Base-by-base conservation (phyloP, 2,113 vertebrate species). In the Dryoscopus gambensis region DNA sequence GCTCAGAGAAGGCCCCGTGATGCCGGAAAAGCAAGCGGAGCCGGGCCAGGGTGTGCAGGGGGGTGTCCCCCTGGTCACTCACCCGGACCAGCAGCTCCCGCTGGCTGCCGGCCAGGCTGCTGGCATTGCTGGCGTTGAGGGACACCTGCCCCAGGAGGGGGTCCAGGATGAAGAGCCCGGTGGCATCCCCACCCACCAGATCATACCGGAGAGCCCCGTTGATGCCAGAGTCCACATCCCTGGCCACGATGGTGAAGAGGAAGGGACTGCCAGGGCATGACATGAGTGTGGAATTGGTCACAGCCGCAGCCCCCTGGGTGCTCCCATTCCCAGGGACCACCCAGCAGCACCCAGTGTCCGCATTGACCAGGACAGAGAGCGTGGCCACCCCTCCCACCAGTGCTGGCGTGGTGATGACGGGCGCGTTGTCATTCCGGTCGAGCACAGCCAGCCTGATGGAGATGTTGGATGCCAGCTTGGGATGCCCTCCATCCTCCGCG, bases 351-450 rank as follows among this genome's bases (percentile, higher is more conserved):
- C 99, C 99, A 0, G 98, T 98, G 83, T 98, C 98, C 3, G 76
- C 91, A 11, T 98, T 98, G 40, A 99, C 98, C 13, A 99, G 98
- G 44, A 99, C 90, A 0, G 97, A 98, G 10, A 99, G 85, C 6
- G 65, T 97, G 70, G 98, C 99, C 24, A 87, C 71, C 1, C 98
- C 98, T 39, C 97, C 98, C 35, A 97, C 98, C 22, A 99, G 97
- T 8, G 20, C 90, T 1, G 99, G 99, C 7, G 96, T 88, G 5
- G 95, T 97, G 89, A 99, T 98, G 52, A 98, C 9, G 0, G 99
- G 99, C 7, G 95, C 85, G 2, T 99, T 99, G 95, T 99, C 99
- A 0, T 99, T 99, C 68, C 47, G 94, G 80, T 99, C 99, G 3
- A 98, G 97, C 42, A 99, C 86, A 42, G 95, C 92, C 47, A 99